Evolutionary conservation across 2,113 vertebrate species (phyloP).

Genomic region (Sinocyclocheilus maitianheensis): DNA sequence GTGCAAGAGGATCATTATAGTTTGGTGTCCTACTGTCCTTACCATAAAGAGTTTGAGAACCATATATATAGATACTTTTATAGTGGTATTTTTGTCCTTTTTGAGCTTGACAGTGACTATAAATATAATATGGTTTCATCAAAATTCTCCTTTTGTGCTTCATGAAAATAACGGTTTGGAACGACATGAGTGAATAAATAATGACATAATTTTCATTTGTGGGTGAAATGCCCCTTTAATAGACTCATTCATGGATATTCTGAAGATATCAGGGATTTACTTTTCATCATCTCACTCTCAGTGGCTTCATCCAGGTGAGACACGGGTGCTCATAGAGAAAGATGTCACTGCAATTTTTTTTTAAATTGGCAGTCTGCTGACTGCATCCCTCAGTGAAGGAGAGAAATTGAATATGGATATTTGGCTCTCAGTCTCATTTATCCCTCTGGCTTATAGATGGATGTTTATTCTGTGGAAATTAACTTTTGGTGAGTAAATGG

Average conservation of each 20-base stretch:
- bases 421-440: conserved; percentile 45
- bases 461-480: conserved; percentile 34
- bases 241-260: conserved; percentile 15
- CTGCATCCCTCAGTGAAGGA: conserved; percentile 67
- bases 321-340: conserved; percentile 68
- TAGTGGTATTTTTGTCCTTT: not conserved
- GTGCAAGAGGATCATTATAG: not conserved
- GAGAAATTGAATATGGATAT: conserved; percentile 56
- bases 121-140: not conserved
- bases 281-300: conserved; percentile 23
- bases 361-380: conserved; percentile 71
- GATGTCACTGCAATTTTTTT: conserved; percentile 69
- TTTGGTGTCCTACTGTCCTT: not conserved
- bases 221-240: not conserved
- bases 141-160: not conserved
- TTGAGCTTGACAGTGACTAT: not conserved
- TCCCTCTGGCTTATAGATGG: conserved; percentile 48
- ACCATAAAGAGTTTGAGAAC: not conserved
- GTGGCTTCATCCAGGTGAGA: conserved; percentile 38
- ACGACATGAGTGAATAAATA: not conserved
- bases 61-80: not conserved
- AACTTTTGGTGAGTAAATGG: conserved; percentile 34
- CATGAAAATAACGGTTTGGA: not conserved
- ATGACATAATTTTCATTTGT: not conserved
- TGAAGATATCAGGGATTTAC: conserved; percentile 4